phyloP scores from a whole-genome alignment of 2,888 invertebrate species.

The Periphyllus acericola region DNA sequence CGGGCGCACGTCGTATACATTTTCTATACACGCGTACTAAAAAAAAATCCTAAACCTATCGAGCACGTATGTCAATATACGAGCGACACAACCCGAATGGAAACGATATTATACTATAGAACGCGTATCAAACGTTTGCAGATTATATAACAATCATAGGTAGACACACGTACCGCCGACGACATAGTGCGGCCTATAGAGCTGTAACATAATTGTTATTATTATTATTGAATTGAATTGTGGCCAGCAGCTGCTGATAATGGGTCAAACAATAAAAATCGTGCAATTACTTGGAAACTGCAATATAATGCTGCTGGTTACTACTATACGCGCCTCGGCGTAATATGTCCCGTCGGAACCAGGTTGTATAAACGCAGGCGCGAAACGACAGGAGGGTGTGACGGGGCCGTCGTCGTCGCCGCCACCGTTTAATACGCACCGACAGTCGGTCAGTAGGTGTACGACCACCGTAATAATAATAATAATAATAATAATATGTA shows the following conservation, averaged over 20 bases:
- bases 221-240: neutral
- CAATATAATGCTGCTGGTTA: neutral
- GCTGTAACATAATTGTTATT: too few species aligned
- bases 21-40: neutral
- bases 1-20: neutral
- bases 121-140: too few species aligned
- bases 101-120: neutral
- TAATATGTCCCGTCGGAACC: neutral
- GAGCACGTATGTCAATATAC: neutral
- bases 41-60: neutral
- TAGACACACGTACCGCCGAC: too few species aligned
- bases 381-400: conserved; percentile 17
- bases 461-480: too few species aligned
- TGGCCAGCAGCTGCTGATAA: neutral
- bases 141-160: too few species aligned
- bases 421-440: neutral
- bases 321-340: neutral
- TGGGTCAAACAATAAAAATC: conserved; percentile 40
- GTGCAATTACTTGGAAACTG: conserved; percentile 5
- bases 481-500: neutral
- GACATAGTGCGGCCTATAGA: too few species aligned
- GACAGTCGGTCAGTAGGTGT: neutral
- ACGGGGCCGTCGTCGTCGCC: neutral
- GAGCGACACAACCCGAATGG: neutral
- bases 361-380: neutral